Conservation (phyloP, 2,113 vertebrate genomes). For the Elanoides forficatus region DNA sequence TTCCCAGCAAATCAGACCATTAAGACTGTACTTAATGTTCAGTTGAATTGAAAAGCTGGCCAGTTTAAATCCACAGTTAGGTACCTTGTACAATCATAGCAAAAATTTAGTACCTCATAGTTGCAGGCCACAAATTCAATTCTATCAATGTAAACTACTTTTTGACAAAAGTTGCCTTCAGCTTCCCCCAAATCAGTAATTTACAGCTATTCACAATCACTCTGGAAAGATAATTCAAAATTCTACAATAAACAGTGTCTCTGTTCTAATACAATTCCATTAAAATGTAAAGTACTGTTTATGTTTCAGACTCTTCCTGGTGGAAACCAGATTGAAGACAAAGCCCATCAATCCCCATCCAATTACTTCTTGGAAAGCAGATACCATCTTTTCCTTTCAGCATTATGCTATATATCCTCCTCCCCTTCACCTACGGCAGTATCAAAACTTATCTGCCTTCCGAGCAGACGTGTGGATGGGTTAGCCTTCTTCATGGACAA, state of each 20-base stretch:
- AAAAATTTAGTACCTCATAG: slow-evolving; percentile 41
- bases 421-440: not conserved
- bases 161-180: not conserved
- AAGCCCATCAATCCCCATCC: not conserved
- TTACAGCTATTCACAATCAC: not conserved
- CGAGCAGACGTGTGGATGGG: not conserved
- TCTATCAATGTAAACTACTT: slow-evolving; percentile 30
- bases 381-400: not conserved
- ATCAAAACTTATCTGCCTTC: not conserved
- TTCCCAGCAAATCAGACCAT: slow-evolving; percentile 66
- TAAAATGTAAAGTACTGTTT: not conserved
- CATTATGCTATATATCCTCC: not conserved
- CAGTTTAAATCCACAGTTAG: slow-evolving; percentile 57
- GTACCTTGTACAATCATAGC: slow-evolving; percentile 19
- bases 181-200: not conserved
- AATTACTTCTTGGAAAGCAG: not conserved
- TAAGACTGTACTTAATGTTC: slow-evolving; percentile 63
- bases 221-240: not conserved
- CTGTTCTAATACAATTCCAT: not conserved
- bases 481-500: not conserved
- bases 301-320: not conserved
- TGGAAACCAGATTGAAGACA: not conserved
- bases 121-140: slow-evolving; percentile 35
- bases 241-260: not conserved
- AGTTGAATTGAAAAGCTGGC: slow-evolving; percentile 52